Conservation (phyloP, 1,140 invertebrate genomes). For the Pseudomyrmex dendroicus region DNA sequence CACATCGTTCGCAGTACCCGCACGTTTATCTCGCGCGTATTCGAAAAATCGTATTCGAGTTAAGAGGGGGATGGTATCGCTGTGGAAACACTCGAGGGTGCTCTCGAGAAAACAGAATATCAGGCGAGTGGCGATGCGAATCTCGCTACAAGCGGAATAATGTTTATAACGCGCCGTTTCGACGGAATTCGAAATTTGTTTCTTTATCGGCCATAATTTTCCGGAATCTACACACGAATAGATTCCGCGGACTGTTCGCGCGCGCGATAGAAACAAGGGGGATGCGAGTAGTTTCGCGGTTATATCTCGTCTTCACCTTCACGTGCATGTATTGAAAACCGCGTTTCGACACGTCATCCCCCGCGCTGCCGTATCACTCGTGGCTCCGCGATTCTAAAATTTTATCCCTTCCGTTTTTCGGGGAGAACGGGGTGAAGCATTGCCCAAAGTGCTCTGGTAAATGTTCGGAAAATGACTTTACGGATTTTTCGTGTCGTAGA, state of each 20-base stretch:
- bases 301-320: slow-evolving; percentile 3
- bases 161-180: slow-evolving; percentile 79
- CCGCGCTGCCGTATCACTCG: slow-evolving; percentile 57
- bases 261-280: slow-evolving; percentile 43
- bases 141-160: slow-evolving; percentile 80
- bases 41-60: slow-evolving; percentile 75
- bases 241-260: slow-evolving; percentile 68
- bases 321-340: slow-evolving; percentile 76
- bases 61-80: slow-evolving; percentile 66
- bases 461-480: slow-evolving; percentile 40
- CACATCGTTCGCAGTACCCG: slow-evolving; percentile 34
- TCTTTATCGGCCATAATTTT: slow-evolving; percentile 85
- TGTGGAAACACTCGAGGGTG: slow-evolving; percentile 65
- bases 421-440: slow-evolving; percentile 58
- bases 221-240: slow-evolving; percentile 81
- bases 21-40: slow-evolving; percentile 78
- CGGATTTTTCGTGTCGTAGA: slow-evolving; percentile 14
- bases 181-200: slow-evolving; percentile 83
- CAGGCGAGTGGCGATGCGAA: slow-evolving; percentile 57
- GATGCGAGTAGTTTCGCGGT: slow-evolving; percentile 59
- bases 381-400: slow-evolving; percentile 80
- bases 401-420: slow-evolving; percentile 76
- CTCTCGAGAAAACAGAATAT: slow-evolving; percentile 58
- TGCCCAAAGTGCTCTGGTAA: slow-evolving; percentile 18
- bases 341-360: slow-evolving; percentile 61